These are phyloP conservation scores for Tapera naevia DNA, from an alignment of 2,797 vertebrate species.

Conservation along the genomic window DNA sequence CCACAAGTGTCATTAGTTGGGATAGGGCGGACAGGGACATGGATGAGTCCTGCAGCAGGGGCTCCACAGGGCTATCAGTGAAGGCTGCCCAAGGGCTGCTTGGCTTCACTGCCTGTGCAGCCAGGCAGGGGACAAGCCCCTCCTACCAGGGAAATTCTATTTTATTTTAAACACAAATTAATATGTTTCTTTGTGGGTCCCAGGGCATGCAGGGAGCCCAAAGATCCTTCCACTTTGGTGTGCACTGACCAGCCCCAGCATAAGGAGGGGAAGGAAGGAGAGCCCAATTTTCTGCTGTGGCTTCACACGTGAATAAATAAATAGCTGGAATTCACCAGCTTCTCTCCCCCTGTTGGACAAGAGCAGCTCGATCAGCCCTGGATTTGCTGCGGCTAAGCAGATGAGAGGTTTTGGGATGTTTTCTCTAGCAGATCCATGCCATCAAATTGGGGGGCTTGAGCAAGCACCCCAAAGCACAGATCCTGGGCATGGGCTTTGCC, in stretches of 20 bases:
- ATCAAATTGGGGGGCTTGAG: not conserved
- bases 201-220: not conserved
- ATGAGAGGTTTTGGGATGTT: accelerated
- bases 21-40: not conserved
- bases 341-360: not conserved
- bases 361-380: not conserved
- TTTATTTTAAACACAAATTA: not conserved
- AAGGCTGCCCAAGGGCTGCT: not conserved
- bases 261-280: not conserved
- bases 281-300: not conserved
- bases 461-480: not conserved
- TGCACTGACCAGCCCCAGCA: not conserved
- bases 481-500: not conserved
- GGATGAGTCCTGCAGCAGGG: not conserved
- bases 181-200: not conserved
- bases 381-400: not conserved
- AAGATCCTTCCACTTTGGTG: not conserved
- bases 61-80: accelerated
- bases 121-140: not conserved
- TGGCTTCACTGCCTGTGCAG: not conserved
- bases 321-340: not conserved
- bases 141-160: not conserved
- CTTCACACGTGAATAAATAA: slow-evolving; percentile 23
- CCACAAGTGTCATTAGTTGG: not conserved
- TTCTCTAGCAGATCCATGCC: not conserved